phyloP scores from a whole-genome alignment of 2,888 invertebrate genomes.

The Apotomis capreana region DNA sequence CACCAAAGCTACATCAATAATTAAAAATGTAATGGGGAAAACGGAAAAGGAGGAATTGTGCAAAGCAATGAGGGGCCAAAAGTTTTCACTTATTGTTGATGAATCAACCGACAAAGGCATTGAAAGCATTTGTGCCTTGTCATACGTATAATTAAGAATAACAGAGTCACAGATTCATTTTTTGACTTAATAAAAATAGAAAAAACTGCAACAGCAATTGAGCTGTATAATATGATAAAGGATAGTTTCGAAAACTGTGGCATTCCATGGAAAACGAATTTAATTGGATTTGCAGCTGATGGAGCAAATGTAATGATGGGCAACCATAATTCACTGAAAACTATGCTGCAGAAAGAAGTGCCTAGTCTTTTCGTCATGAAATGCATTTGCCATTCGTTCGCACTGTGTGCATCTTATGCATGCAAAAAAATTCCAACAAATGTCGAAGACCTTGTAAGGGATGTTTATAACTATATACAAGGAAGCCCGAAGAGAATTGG shows the following conservation, averaged over 20 bases:
- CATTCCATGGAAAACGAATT: background rate
- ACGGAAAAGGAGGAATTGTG: conserved; percentile 16
- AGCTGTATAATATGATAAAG: background rate
- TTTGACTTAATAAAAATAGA: conserved; percentile 3
- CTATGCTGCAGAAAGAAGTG: background rate
- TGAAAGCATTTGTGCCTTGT: conserved; percentile 12
- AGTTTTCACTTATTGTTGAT: conserved; percentile 10
- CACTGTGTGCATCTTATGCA: conserved; percentile 25
- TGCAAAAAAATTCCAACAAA: conserved; percentile 3
- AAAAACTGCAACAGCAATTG: background rate
- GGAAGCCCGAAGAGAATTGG: conserved; percentile 22
- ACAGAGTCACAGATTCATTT: conserved; percentile 11
- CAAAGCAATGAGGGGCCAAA: conserved; percentile 12
- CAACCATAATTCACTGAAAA: conserved; percentile 14
- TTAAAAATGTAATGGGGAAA: conserved; percentile 20
- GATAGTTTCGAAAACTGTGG: conserved; percentile 4
- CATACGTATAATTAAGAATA: conserved; percentile 3
- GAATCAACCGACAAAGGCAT: conserved; percentile 20
- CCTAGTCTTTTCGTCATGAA: conserved; percentile 6
- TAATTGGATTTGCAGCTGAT: conserved; percentile 12
- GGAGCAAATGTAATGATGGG: conserved; percentile 15
- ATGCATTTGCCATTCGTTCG: conserved; percentile 24
- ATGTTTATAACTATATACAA: conserved; percentile 16
- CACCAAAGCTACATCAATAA: conserved; percentile 18
- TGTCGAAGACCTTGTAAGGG: conserved; percentile 19